These are phyloP conservation scores for Phyllotreta cruciferae DNA, from an alignment of 2,888 invertebrate species.

Conservation along the genomic window DNA sequence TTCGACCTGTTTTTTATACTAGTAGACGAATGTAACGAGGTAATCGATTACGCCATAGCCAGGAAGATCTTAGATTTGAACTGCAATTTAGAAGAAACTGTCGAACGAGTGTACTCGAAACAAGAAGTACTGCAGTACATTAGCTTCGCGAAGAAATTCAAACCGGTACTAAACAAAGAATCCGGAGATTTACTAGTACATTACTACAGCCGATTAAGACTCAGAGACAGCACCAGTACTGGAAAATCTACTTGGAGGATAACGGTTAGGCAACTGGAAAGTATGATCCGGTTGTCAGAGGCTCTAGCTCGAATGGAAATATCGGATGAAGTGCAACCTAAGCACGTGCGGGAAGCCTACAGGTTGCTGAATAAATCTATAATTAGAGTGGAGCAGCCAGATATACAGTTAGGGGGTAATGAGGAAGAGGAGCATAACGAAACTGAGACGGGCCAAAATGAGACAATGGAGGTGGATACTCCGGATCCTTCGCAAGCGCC, in stretches of 20 bases:
- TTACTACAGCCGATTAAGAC: conserved; percentile 85
- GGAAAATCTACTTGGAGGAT: conserved; percentile 88
- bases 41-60: conserved; percentile 96
- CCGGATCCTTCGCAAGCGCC: conserved; percentile 43
- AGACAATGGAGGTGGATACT: conserved; percentile 56
- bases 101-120: conserved; percentile 82
- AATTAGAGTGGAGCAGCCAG: conserved; percentile 96
- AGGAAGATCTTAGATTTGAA: conserved; percentile 95
- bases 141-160: conserved; percentile 95
- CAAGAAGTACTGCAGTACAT: conserved; percentile 94
- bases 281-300: conserved; percentile 95
- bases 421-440: conserved; percentile 57
- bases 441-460: conserved; percentile 54
- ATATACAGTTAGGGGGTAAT: conserved; percentile 89
- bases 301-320: conserved; percentile 97
- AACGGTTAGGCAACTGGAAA: conserved; percentile 95
- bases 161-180: conserved; percentile 84
- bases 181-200: conserved; percentile 81
- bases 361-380: conserved; percentile 92
- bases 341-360: conserved; percentile 92
- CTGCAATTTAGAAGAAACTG: conserved; percentile 79
- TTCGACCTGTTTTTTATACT: conserved; percentile 99
- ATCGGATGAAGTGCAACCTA: conserved; percentile 82
- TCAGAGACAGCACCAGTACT: conserved; percentile 74
- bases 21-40: conserved; percentile 95